Conservation (phyloP, 2,113 vertebrate genomes). For the Nesoenas mayeri region DNA sequence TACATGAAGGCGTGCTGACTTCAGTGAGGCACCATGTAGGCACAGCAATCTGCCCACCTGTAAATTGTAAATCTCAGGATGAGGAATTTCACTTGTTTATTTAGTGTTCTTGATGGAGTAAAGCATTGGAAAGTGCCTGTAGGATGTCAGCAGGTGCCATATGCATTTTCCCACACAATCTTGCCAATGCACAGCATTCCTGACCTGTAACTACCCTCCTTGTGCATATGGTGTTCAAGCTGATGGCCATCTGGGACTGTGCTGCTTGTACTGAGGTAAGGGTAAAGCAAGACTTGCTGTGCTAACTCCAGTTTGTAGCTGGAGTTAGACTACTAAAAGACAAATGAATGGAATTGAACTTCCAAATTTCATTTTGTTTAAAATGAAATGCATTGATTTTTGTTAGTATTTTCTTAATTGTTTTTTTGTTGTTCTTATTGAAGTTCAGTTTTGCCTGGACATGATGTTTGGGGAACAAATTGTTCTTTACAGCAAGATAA, state of each 20-base stretch:
- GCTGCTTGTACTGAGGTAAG: neutral
- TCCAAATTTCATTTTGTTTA: neutral
- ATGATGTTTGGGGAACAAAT: neutral
- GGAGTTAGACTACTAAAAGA: neutral
- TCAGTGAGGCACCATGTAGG: neutral
- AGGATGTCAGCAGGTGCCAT: neutral
- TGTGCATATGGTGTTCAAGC: neutral
- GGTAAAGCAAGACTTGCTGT: neutral
- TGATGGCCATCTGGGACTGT: neutral
- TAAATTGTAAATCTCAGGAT: neutral
- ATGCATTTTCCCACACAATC: neutral
- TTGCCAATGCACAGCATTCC: neutral
- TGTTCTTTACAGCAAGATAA: neutral
- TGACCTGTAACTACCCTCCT: neutral
- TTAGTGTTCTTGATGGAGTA: neutral
- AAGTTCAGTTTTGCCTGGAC: neutral
- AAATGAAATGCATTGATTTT: neutral
- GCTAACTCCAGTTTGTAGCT: neutral
- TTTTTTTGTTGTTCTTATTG: neutral
- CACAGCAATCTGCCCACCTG: neutral
- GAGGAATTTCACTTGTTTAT: neutral
- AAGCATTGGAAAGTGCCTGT: neutral
- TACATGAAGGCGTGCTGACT: neutral
- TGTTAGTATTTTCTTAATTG: neutral
- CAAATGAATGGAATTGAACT: neutral